Conservation (phyloP, 2,113 vertebrate species). For the Peucedramus taeniatus region DNA sequence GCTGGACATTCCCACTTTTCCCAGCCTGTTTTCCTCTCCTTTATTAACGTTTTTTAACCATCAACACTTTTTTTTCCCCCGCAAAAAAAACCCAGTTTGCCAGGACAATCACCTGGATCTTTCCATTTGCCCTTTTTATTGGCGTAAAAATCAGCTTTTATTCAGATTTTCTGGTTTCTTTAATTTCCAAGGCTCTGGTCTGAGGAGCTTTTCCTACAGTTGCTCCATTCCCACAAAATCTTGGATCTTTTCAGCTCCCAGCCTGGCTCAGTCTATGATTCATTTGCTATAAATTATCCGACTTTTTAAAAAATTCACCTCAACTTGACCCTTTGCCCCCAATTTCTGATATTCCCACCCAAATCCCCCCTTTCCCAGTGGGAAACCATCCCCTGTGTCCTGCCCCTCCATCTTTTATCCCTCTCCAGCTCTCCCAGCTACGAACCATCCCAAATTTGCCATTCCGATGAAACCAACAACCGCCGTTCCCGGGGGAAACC, state of each 20-base stretch:
- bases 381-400: neutral
- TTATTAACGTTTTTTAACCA: neutral
- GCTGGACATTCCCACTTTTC: neutral
- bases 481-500: fast-evolving
- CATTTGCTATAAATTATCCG: fast-evolving
- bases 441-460: neutral
- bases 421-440: neutral
- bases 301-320: fast-evolving
- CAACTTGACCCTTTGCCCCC: neutral
- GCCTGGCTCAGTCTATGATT: too few species aligned
- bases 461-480: neutral
- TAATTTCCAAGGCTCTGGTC: neutral
- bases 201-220: neutral
- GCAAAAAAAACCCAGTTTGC: fast-evolving
- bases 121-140: fast-evolving
- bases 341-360: neutral
- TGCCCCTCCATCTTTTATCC: neutral
- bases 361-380: neutral
- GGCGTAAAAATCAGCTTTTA: neutral
- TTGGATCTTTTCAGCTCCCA: neutral
- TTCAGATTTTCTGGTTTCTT: neutral
- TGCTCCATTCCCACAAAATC: neutral
- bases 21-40: neutral
- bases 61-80: fast-evolving
- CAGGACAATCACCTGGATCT: neutral